Evolutionary conservation across 2,797 vertebrate species (phyloP).

Genomic region (Lagocephalus sceleratus): DNA sequence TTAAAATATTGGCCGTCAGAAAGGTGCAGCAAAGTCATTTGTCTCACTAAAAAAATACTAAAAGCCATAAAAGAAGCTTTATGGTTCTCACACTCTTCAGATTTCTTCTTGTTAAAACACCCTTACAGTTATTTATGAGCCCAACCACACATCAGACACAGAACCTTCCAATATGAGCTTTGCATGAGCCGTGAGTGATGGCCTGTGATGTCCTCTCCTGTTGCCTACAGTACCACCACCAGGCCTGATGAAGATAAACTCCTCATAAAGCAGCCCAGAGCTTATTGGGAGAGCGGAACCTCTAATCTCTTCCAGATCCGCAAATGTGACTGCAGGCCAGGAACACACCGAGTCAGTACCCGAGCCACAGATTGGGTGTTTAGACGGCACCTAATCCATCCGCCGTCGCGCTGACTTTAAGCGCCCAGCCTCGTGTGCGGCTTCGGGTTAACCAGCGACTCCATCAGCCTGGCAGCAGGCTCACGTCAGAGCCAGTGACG

Average conservation of each 20-base stretch:
- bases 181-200: slow-evolving; percentile 36
- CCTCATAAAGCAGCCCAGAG: slow-evolving; percentile 40
- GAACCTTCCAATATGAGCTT: slow-evolving; percentile 36
- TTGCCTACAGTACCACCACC: slow-evolving; percentile 17
- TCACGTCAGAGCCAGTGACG: slow-evolving; percentile 31
- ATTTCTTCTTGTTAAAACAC: not conserved
- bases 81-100: not conserved
- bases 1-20: not conserved
- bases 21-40: not conserved
- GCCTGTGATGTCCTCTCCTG: slow-evolving; percentile 25
- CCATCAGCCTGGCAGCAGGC: slow-evolving; percentile 41
- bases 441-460: slow-evolving; percentile 33
- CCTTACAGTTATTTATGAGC: slow-evolving; percentile 21
- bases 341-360: slow-evolving; percentile 50
- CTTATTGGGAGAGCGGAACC: slow-evolving; percentile 40
- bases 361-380: slow-evolving; percentile 41
- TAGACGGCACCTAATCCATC: slow-evolving; percentile 63
- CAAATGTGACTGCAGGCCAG: slow-evolving; percentile 43
- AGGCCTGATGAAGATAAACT: slow-evolving; percentile 27
- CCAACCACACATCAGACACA: slow-evolving; percentile 38
- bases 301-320: slow-evolving; percentile 66
- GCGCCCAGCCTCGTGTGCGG: slow-evolving; percentile 30
- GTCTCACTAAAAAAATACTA: not conserved
- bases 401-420: slow-evolving; percentile 30
- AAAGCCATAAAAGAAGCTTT: slow-evolving; percentile 4